Conservation (phyloP, 2,888 invertebrate species). For the Acanthopleura granulata region DNA sequence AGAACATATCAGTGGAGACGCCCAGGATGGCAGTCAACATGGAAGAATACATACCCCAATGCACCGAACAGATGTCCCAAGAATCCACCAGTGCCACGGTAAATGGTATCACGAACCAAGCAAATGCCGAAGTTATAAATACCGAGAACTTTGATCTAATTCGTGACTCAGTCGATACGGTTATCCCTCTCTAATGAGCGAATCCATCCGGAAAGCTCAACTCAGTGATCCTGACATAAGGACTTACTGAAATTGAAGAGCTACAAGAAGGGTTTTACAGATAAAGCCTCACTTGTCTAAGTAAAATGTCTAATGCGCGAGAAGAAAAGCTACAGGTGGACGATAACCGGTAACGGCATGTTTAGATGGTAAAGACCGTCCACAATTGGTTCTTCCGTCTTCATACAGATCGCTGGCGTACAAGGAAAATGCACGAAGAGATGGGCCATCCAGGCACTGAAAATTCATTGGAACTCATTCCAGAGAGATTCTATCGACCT, state of each 20-base stretch:
- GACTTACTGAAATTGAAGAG: neutral
- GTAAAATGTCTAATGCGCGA: neutral
- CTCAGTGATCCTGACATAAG: neutral
- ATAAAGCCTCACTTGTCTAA: neutral
- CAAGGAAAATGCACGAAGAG: conserved; percentile 17
- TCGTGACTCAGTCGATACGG: no score
- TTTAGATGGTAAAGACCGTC: neutral
- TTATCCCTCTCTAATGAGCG: no score
- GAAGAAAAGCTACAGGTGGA: conserved; percentile 9
- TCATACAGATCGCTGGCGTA: neutral
- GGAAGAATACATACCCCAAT: neutral
- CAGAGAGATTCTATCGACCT: conserved; percentile 21
- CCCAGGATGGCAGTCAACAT: neutral
- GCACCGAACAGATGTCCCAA: neutral
- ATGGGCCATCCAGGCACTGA: conserved; percentile 19
- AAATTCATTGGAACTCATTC: conserved; percentile 4
- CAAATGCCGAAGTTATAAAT: neutral
- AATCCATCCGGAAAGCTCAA: conserved; percentile 1
- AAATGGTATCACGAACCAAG: neutral
- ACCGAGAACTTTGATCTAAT: neutral
- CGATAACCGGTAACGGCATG: neutral
- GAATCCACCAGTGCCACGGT: neutral
- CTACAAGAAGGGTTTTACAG: neutral
- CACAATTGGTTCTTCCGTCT: conserved; percentile 19
- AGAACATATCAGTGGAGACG: neutral